A percentile compares a stretch with the other conserved stretches of the same genome.
Conservation (phyloP, 2,888 invertebrate species). For the Graphium colonna region DNA sequence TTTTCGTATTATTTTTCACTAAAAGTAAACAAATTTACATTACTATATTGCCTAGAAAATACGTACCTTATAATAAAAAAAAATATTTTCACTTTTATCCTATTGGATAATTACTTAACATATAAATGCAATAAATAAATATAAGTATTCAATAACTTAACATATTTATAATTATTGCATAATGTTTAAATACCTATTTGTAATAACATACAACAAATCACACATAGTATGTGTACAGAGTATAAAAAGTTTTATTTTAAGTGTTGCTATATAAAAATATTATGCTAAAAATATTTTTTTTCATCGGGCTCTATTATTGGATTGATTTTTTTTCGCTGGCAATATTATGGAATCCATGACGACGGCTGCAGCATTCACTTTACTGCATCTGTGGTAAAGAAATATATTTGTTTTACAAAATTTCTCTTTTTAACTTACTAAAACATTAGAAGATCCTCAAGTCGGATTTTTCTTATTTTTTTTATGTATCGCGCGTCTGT, state of each 20-base stretch:
- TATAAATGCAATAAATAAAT: background rate
- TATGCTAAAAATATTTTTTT: conserved; percentile 28
- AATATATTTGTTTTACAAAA: too few species aligned
- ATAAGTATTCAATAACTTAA: background rate
- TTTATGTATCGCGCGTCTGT: too few species aligned
- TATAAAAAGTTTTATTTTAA: background rate
- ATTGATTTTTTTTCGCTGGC: conserved; percentile 42
- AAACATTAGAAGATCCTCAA: too few species aligned
- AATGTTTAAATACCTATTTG: too few species aligned
- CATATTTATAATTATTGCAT: background rate
- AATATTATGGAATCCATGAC: conserved; percentile 61
- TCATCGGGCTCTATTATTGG: conserved; percentile 37
- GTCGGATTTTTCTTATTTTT: too few species aligned
- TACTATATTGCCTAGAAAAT: too few species aligned
- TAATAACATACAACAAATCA: too few species aligned
- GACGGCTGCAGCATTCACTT: conserved; percentile 54
- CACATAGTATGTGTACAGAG: background rate
- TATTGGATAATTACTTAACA: background rate
- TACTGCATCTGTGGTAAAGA: conserved; percentile 54
- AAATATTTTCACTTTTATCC: too few species aligned
- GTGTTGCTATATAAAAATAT: conserved; percentile 17
- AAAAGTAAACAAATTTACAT: too few species aligned
- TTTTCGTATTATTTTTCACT: too few species aligned
- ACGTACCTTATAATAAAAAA: too few species aligned
- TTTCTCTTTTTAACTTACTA: too few species aligned